Percentiles rank a stretch among this genome's conserved stretches.
Conservation (phyloP, 2,888 invertebrate genomes). For the Pinctada fucata region DNA sequence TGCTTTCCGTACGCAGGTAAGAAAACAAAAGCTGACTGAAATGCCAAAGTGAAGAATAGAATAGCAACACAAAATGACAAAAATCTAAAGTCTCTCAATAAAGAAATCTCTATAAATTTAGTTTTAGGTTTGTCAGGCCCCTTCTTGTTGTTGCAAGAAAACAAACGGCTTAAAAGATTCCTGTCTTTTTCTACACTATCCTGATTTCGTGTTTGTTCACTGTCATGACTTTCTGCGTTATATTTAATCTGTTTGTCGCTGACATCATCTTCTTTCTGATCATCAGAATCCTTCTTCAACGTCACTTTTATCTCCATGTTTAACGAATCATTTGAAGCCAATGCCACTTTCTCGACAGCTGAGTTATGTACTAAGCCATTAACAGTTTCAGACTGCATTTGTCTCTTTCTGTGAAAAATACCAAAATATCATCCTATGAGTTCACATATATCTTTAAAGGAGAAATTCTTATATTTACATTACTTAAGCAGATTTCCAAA, state of each 20-base stretch:
- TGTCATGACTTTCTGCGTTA: background rate
- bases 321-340: background rate
- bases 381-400: too few species aligned
- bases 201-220: background rate
- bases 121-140: constrained; percentile 25
- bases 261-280: background rate
- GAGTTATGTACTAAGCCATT: background rate
- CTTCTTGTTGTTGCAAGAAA: background rate
- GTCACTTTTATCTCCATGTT: constrained; percentile 2
- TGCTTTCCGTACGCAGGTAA: constrained; percentile 62
- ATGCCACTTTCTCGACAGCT: background rate
- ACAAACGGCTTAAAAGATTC: background rate
- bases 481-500: too few species aligned
- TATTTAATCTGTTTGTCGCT: background rate
- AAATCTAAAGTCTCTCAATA: constrained; percentile 54
- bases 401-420: too few species aligned
- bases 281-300: background rate
- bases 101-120: constrained; percentile 45
- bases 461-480: too few species aligned
- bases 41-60: constrained; percentile 53
- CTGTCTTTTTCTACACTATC: background rate
- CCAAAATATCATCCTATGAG: too few species aligned
- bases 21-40: constrained; percentile 61
- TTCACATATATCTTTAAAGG: too few species aligned
- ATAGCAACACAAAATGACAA: constrained; percentile 52